A percentile compares a stretch with the other conserved stretches of the same genome.
These are phyloP conservation scores for Bombus superbus DNA, from an alignment of 1,140 invertebrate genomes.

Conservation along the genomic window DNA sequence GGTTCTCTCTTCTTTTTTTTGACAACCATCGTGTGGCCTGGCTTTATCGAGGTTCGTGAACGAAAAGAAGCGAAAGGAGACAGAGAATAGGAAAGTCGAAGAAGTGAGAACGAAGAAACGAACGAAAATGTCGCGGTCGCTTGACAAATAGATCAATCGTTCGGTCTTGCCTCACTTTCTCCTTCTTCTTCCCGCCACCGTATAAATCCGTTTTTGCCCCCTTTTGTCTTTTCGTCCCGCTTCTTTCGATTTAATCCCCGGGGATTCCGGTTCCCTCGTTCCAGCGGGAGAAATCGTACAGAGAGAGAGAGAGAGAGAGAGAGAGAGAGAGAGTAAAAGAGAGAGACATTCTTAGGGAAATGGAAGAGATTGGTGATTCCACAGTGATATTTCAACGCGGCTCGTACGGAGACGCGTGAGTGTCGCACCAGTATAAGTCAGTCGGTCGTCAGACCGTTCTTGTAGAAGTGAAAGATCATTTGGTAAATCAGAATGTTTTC, in stretches of 20 bases:
- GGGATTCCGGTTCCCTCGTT: not conserved
- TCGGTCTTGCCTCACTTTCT: conserved; percentile 44
- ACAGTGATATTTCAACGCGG: conserved; percentile 21
- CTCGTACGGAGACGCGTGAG: not conserved
- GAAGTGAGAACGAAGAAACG: not conserved
- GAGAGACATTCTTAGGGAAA: not conserved
- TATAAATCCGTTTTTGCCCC: conserved; percentile 15
- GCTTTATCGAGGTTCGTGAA: conserved; percentile 38
- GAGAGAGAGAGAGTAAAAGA: not conserved
- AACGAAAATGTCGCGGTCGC: conserved; percentile 44
- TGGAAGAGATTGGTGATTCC: not conserved
- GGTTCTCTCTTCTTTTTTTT: conserved; percentile 40
- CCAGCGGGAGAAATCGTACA: conserved; percentile 34
- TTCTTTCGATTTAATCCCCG: conserved; percentile 30
- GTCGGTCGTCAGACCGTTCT: not conserved
- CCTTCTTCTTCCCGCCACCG: not conserved
- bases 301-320: not conserved
- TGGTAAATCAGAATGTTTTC: conserved; percentile 31
- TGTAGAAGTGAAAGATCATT: conserved; percentile 18
- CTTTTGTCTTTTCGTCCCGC: conserved; percentile 6
- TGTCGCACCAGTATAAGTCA: not conserved
- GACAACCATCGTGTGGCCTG: conserved; percentile 21
- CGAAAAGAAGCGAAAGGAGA: conserved; percentile 27
- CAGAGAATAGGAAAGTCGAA: not conserved
- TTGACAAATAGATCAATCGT: conserved; percentile 72